Conservation (phyloP, 1,140 invertebrate genomes). For the Danaus plexippus region DNA sequence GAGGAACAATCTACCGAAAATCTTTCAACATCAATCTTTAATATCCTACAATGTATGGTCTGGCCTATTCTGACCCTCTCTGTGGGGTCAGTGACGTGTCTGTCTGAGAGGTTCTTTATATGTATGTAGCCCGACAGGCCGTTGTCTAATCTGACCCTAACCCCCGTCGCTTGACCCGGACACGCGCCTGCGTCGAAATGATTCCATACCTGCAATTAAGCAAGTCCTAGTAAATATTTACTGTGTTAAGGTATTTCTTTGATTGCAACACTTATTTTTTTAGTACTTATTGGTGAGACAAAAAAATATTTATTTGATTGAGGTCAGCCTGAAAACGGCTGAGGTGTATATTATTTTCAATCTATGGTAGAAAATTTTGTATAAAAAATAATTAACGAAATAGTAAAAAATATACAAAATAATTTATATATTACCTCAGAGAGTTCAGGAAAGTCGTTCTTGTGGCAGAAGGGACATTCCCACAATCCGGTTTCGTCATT, state of each 20-base stretch:
- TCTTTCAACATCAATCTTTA: constrained; percentile 95
- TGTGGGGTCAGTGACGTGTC: constrained; percentile 92
- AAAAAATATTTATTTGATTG: too few relatives aligned
- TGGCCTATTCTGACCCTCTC: constrained; percentile 91
- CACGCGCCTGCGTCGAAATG: constrained; percentile 97
- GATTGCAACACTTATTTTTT: too few relatives aligned
- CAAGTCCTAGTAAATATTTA: too few relatives aligned
- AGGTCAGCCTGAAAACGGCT: too few relatives aligned
- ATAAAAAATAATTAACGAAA: too few relatives aligned
- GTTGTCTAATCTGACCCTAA: constrained; percentile 93
- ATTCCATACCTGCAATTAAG: constrained; percentile 83
- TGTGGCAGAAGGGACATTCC: constrained; percentile 98
- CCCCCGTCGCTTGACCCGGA: constrained; percentile 94
- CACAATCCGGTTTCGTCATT: constrained; percentile 95
- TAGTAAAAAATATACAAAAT: too few relatives aligned
- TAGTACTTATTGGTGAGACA: too few relatives aligned
- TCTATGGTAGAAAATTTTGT: too few relatives aligned
- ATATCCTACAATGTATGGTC: constrained; percentile 93
- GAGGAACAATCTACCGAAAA: constrained; percentile 96
- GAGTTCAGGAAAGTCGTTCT: constrained; percentile 95
- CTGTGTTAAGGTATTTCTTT: too few relatives aligned
- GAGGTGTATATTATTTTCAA: too few relatives aligned
- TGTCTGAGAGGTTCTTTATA: constrained; percentile 96
- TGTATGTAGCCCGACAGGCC: constrained; percentile 95
- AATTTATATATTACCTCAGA: constrained; percentile 77